Conservation (phyloP, 2,797 vertebrate genomes). For the Pipistrellus kuhlii region DNA sequence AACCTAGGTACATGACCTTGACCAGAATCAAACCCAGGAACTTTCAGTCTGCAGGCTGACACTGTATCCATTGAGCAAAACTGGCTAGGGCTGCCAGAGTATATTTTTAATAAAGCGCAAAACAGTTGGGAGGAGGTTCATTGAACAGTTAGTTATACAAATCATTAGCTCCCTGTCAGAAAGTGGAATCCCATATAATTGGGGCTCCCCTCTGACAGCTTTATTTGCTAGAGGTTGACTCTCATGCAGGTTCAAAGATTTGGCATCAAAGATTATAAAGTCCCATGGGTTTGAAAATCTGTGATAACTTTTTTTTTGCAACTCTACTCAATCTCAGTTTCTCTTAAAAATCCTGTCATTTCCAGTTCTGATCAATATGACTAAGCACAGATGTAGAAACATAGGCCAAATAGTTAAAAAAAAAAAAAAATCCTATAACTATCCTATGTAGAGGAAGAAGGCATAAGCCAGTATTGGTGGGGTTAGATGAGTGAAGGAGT, state of each 20-base stretch:
- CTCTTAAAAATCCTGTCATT: constrained; percentile 71
- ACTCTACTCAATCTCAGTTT: constrained; percentile 71
- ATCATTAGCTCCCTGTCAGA: background rate
- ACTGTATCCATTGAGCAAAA: too few species aligned
- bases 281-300: constrained; percentile 6
- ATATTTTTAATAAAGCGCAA: background rate
- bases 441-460: background rate
- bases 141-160: background rate
- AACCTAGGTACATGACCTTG: too few species aligned
- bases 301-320: constrained; percentile 46
- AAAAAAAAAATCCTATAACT: background rate
- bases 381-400: constrained; percentile 51
- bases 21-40: too few species aligned
- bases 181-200: background rate
- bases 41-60: too few species aligned
- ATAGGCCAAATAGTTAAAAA: background rate
- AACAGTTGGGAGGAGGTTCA: background rate
- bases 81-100: background rate
- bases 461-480: fast-evolving
- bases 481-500: background rate
- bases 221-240: background rate
- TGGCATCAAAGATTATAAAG: constrained; percentile 33
- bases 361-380: constrained; percentile 65
- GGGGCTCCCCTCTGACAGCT: background rate
- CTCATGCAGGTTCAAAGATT: background rate